These are phyloP conservation scores for Spodoptera picta DNA, from an alignment of 2,888 invertebrate genomes.

Conservation along the genomic window DNA sequence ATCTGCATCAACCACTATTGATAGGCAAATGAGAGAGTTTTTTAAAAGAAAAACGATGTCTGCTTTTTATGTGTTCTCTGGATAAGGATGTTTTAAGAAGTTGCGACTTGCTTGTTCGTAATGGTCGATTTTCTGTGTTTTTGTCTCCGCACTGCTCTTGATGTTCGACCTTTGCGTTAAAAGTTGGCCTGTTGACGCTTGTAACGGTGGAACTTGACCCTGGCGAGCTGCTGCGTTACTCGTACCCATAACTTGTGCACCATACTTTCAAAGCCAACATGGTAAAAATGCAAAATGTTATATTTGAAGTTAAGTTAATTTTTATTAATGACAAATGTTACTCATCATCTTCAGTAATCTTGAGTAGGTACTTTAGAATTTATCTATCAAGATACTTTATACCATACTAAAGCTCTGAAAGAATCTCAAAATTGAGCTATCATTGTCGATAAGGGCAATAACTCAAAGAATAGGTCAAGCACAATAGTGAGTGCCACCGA, in stretches of 20 bases:
- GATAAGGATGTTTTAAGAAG: constrained; percentile 84
- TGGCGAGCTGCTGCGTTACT: constrained; percentile 7
- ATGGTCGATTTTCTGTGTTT: constrained; percentile 70
- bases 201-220: constrained; percentile 42
- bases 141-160: constrained; percentile 59
- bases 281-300: background rate
- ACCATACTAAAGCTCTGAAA: constrained; percentile 58
- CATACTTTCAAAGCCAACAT: constrained; percentile 8
- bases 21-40: constrained; percentile 89
- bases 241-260: constrained; percentile 20
- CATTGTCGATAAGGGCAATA: constrained; percentile 81
- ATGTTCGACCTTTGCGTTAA: constrained; percentile 46
- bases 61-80: constrained; percentile 88
- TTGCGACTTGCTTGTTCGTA: constrained; percentile 73
- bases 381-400: constrained; percentile 41
- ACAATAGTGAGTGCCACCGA: constrained; percentile 88
- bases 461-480: constrained; percentile 86
- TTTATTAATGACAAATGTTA: constrained; percentile 14
- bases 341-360: constrained; percentile 14
- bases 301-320: background rate
- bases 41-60: constrained; percentile 89
- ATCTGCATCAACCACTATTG: constrained; percentile 88
- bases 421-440: constrained; percentile 77
- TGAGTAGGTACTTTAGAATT: constrained; percentile 3
- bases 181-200: constrained; percentile 33